Conservation (phyloP, 2,797 vertebrate genomes). For the Poecilia gillii region DNA sequence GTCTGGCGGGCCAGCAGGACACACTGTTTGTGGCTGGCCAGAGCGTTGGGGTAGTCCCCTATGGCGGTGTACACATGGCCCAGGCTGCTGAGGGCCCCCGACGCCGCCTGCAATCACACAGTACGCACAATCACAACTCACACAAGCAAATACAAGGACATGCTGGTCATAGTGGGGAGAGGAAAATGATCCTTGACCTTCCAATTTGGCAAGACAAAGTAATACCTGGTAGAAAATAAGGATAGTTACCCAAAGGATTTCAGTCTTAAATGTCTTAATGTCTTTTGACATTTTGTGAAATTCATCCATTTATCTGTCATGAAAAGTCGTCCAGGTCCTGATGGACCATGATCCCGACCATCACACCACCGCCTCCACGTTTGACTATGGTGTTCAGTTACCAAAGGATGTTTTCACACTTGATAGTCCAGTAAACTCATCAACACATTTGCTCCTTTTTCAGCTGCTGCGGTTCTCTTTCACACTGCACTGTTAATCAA, state of each 20-base stretch:
- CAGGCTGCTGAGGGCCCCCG: conserved; percentile 92
- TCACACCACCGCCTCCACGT: neutral
- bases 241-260: neutral
- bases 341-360: neutral
- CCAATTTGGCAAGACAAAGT: neutral
- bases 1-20: conserved; percentile 92
- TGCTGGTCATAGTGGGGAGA: neutral
- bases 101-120: conserved; percentile 85
- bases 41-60: conserved; percentile 93
- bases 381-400: neutral
- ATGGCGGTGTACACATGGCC: conserved; percentile 97
- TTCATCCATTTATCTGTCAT: neutral
- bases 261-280: too few relatives aligned
- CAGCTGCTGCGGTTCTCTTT: too few relatives aligned
- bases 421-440: too few relatives aligned
- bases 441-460: too few relatives aligned
- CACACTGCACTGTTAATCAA: too few relatives aligned
- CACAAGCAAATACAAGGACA: neutral
- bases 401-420: too few relatives aligned
- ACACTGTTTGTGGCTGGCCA: conserved; percentile 97
- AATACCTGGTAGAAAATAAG: neutral
- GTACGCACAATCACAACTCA: neutral
- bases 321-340: neutral
- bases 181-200: neutral
- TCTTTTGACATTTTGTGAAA: neutral